These are phyloP conservation scores for Tragelaphus buxtoni DNA, from an alignment of 2,113 vertebrate species.

Conservation along the genomic window DNA sequence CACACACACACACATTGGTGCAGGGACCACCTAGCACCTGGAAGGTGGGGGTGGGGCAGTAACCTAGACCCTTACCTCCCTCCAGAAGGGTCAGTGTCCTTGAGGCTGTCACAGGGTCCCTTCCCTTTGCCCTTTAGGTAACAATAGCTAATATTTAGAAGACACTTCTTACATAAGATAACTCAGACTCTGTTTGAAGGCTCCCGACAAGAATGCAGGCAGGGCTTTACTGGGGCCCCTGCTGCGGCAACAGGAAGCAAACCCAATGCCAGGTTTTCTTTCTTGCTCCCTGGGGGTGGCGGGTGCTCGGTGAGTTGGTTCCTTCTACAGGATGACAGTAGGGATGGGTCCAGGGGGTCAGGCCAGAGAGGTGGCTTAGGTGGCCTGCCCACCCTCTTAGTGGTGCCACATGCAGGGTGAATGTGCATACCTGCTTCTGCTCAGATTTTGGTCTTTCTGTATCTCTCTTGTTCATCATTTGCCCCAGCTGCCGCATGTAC, in stretches of 20 bases:
- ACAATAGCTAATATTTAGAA: background rate
- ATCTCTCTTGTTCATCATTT: background rate
- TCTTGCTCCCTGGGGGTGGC: background rate
- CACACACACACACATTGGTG: background rate
- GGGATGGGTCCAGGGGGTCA: background rate
- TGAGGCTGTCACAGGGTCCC: background rate
- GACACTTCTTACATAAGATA: background rate
- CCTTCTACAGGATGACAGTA: background rate
- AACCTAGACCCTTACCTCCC: background rate
- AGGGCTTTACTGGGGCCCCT: background rate
- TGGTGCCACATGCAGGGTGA: background rate
- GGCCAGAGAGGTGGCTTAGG: background rate
- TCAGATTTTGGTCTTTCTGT: background rate
- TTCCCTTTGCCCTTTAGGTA: background rate
- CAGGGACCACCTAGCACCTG: background rate
- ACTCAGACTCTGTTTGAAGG: background rate
- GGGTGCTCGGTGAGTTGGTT: background rate
- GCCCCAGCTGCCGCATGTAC: background rate
- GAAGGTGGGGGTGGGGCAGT: background rate
- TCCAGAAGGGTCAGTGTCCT: background rate
- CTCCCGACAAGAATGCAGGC: background rate
- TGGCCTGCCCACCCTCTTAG: background rate
- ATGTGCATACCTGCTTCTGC: background rate
- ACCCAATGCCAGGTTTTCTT: background rate
- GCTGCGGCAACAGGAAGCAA: background rate